Evolutionary conservation across 2,888 invertebrate genomes (phyloP), one percentile per base, ranked within the genome.

Genomic region (Brassicogethes aeneus): DNA sequence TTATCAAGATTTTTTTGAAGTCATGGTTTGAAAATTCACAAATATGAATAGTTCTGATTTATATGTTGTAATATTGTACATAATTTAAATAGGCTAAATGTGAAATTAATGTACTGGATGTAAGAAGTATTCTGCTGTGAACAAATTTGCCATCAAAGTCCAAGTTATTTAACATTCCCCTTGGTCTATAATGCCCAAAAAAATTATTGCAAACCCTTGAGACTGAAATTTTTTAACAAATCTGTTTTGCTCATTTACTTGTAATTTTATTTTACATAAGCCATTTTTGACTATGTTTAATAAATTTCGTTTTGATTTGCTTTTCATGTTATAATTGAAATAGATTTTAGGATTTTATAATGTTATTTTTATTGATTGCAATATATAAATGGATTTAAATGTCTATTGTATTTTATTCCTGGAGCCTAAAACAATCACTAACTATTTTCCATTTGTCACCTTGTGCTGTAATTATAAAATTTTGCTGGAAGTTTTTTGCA

Each of bases 391-490:
- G 5, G 10, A 23, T 23, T 7, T 23, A 23, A 5, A 23, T 23
- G 23, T 23, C 5, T 23, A 23, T 23, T 23, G n/a, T n/a, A n/a
- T n/a, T n/a, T 53, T 57, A 35, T 53, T 69, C 87, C 71, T 89
- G 86, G 52, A 87, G 72, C 59, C 93, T 74, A 57, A 90, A 91
- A 55, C 84, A 85, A 62, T 94, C 93, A 33, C 85, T 87, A 8
- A 88, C 89, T 52, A 95, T 87, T 70, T 93, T 93, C 93, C 93
- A 94, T 61, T 91, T 91, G 51, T 89, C 88, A 12, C 82, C 87
- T 47, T 86, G 80, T 3, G 89, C 88, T 0, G 91, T 90, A 39
- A 94, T 80, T 16, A 92, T 72, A 61, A 94, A 93, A 29, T 82
- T 86, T 66, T 94, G 90, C 58, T 84, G 83, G 57, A 90, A 91